A percentile compares a stretch with the other conserved stretches of the same genome.
Conservation (phyloP, 2,797 vertebrate genomes). For the Sciurus carolinensis region DNA sequence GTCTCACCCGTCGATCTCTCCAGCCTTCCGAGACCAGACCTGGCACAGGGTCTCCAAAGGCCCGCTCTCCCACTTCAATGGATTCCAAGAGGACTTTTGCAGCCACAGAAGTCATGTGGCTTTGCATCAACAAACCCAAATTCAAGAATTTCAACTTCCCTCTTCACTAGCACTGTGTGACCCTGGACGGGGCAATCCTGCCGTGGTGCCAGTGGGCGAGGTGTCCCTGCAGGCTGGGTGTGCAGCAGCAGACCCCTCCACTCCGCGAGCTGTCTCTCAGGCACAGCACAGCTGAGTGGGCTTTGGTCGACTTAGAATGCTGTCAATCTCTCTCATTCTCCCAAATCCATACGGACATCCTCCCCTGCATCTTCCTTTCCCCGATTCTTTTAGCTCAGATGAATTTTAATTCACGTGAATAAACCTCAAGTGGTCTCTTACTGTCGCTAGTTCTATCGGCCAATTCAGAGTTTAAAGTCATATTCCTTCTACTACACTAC, state of each 20-base stretch:
- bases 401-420: neutral
- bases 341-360: neutral
- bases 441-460: neutral
- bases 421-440: neutral
- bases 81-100: neutral
- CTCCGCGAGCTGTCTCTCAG: too few species aligned
- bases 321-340: neutral
- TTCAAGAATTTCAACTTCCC: neutral
- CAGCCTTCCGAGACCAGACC: neutral
- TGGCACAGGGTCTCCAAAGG: neutral
- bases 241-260: rapidly evolving
- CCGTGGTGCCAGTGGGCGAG: neutral
- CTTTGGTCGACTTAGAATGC: neutral
- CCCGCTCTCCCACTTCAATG: neutral
- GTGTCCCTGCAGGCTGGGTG: too few species aligned
- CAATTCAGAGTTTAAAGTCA: neutral
- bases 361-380: neutral
- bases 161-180: neutral
- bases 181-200: neutral
- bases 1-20: neutral
- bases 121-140: neutral
- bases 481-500: neutral
- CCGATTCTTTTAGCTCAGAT: neutral
- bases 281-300: neutral
- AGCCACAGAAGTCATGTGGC: neutral